Evolutionary conservation across 2,888 invertebrate genomes (phyloP).

Genomic region (Temnothorax unifasciatus): DNA sequence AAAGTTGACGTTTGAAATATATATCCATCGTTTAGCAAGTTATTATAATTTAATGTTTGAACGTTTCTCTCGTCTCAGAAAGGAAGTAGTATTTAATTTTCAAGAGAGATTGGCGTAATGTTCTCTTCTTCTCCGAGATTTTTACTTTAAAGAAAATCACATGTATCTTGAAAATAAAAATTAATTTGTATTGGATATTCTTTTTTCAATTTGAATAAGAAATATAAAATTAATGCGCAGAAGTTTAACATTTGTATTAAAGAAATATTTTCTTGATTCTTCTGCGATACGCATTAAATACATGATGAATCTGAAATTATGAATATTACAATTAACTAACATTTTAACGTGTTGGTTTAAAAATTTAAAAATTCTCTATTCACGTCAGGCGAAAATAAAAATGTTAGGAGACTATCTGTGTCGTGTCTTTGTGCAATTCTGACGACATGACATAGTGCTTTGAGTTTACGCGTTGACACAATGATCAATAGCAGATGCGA

Average conservation of each 20-base stretch:
- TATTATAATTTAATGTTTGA: background rate
- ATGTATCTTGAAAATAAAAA: background rate
- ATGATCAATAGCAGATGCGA: constrained; percentile 36
- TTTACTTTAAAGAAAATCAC: background rate
- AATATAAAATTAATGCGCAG: background rate
- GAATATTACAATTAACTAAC: background rate
- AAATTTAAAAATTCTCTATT: background rate
- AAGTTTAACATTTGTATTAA: background rate
- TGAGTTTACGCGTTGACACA: background rate
- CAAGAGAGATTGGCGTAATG: background rate
- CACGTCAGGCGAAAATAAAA: background rate
- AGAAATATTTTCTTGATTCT: background rate
- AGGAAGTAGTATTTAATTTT: background rate
- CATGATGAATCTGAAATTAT: background rate
- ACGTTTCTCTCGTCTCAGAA: background rate
- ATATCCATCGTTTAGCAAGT: background rate
- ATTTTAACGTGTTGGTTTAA: background rate
- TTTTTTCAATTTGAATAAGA: background rate
- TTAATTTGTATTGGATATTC: background rate
- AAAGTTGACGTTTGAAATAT: background rate
- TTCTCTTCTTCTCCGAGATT: background rate
- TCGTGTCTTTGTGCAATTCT: background rate
- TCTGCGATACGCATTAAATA: background rate
- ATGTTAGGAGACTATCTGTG: background rate
- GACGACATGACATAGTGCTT: background rate